Conservation (phyloP, 2,797 vertebrate genomes). For the Gephyroberyx darwinii region DNA sequence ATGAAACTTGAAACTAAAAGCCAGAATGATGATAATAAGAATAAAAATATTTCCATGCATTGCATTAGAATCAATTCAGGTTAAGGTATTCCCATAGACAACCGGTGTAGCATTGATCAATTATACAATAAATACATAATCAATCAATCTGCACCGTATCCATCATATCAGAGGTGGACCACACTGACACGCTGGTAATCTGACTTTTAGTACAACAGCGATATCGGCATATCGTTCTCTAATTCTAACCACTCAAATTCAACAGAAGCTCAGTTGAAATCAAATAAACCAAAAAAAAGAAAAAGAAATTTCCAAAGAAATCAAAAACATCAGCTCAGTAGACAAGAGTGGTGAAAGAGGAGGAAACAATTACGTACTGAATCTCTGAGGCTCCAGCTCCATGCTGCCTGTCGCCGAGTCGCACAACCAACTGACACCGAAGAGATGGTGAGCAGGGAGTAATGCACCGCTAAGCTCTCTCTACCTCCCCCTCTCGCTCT, state of each 20-base stretch:
- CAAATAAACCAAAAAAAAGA: neutral
- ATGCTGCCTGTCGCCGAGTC: constrained; percentile 59
- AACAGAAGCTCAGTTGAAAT: neutral
- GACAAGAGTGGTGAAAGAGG: constrained; percentile 17
- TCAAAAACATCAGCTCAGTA: neutral
- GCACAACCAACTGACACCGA: constrained; percentile 66
- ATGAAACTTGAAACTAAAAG: too few species aligned
- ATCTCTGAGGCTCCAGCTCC: constrained; percentile 71
- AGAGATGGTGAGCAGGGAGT: constrained; percentile 47
- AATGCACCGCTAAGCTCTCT: constrained; percentile 33
- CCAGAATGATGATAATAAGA: neutral
- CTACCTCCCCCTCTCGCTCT: constrained; percentile 21
- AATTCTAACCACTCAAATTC: neutral
- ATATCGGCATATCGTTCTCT: neutral
- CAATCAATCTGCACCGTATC: neutral
- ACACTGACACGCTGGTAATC: neutral
- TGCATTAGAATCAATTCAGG: neutral
- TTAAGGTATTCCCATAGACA: neutral
- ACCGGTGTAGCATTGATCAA: too few species aligned
- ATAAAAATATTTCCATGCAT: neutral
- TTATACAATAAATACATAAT: too few species aligned
- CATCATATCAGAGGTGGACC: neutral
- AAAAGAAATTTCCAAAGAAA: neutral
- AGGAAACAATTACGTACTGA: constrained; percentile 66
- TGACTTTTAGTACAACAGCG: constrained; percentile 40